Conservation (phyloP, 1,140 invertebrate species). For the Uloborus diversus region DNA sequence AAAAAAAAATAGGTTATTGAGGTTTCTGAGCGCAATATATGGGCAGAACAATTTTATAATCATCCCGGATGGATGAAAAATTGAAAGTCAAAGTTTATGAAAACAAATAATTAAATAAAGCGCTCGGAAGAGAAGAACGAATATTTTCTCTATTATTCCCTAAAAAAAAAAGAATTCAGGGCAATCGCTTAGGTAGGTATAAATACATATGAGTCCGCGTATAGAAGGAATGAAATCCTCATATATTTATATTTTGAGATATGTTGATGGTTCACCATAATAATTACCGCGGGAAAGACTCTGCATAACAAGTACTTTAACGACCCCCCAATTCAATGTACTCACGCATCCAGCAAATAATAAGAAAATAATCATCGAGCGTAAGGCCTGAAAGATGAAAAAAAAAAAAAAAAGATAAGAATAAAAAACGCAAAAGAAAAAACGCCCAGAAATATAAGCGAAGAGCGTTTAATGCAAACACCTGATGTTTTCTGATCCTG, state of each 20-base stretch:
- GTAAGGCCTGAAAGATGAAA: too few relatives aligned
- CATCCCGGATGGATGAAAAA: too few relatives aligned
- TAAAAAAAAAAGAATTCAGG: conserved; percentile 15
- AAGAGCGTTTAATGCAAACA: conserved; percentile 48
- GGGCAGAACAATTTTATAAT: too few relatives aligned
- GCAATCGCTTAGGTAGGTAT: conserved; percentile 31
- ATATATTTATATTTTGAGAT: conserved; percentile 2
- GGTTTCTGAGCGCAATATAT: too few relatives aligned
- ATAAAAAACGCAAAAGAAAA: too few relatives aligned
- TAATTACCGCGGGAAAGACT: conserved; percentile 31
- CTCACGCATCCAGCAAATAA: conserved; percentile 35
- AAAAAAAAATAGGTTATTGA: too few relatives aligned
- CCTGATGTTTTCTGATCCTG: conserved; percentile 47
- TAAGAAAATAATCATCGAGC: conserved; percentile 53
- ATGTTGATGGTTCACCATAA: conserved; percentile 4
- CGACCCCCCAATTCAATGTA: conserved; percentile 32
- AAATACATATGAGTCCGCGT: neutral
- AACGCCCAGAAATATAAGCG: conserved; percentile 29
- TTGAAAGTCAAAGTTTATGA: too few relatives aligned
- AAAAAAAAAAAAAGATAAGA: too few relatives aligned
- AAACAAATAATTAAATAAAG: conserved; percentile 49
- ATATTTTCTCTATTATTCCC: conserved; percentile 18
- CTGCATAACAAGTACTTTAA: conserved; percentile 42
- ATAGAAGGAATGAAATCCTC: neutral
- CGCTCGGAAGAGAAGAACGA: conserved; percentile 27